These are phyloP conservation scores for Spheniscus humboldti DNA, from an alignment of 2,797 vertebrate species.

Conservation along the genomic window DNA sequence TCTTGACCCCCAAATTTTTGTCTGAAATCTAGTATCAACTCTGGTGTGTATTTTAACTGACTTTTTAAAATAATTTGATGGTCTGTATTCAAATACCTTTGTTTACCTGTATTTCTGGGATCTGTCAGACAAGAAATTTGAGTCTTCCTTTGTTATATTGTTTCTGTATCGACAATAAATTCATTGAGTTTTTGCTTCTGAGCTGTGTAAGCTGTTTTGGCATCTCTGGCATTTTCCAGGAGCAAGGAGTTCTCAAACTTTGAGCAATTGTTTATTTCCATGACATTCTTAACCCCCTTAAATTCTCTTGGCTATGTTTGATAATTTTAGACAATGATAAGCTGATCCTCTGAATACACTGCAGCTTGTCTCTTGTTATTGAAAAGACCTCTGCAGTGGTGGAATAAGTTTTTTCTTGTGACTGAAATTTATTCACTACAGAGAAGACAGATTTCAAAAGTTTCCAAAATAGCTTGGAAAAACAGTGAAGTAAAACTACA, in stretches of 20 bases:
- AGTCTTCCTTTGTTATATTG: background rate
- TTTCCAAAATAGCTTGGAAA: constrained; percentile 13
- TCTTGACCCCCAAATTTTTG: background rate
- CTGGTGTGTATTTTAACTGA: background rate
- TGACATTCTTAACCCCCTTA: background rate
- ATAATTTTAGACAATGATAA: background rate
- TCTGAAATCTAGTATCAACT: background rate
- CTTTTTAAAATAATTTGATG: background rate
- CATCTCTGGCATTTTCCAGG: background rate
- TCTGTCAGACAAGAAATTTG: background rate
- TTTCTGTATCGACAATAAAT: background rate
- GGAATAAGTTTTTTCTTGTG: background rate
- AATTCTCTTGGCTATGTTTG: background rate
- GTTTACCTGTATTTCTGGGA: background rate
- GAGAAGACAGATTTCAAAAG: background rate
- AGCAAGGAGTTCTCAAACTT: background rate
- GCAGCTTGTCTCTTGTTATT: background rate
- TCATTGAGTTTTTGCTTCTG: background rate
- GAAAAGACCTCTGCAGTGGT: background rate
- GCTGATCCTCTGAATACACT: background rate
- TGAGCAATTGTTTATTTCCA: background rate
- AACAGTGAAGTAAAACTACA: background rate
- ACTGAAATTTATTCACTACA: background rate
- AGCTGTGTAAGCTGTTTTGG: background rate
- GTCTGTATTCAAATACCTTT: background rate